phyloP scores from a whole-genome alignment of 2,888 invertebrate species.

The Bellardia bayeri region DNA sequence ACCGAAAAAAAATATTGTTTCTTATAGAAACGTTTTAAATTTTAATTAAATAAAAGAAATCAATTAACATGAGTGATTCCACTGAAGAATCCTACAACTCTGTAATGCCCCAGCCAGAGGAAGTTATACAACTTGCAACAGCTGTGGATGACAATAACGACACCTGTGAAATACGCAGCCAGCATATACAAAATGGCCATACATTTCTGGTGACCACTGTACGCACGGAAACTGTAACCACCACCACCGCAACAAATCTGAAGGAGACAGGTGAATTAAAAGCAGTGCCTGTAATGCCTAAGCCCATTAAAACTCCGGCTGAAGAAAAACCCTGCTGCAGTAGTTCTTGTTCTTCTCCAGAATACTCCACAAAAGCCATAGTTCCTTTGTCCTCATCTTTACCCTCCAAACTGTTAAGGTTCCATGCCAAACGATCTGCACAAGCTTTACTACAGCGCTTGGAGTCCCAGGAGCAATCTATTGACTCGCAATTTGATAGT shows the following conservation, averaged over 20 bases:
- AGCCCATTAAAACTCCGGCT: not conserved
- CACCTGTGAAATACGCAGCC: constrained; percentile 76
- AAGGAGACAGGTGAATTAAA: constrained; percentile 64
- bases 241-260: constrained; percentile 18
- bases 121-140: constrained; percentile 53
- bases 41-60: constrained; percentile 22
- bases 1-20: constrained; percentile 53
- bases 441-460: constrained; percentile 79
- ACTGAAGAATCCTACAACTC: not conserved
- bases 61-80: constrained; percentile 63
- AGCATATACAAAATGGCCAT: constrained; percentile 76
- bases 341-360: constrained; percentile 59
- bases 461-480: constrained; percentile 75
- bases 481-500: constrained; percentile 81
- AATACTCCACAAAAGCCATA: constrained; percentile 76
- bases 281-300: constrained; percentile 78
- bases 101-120: constrained; percentile 57
- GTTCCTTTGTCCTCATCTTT: constrained; percentile 82
- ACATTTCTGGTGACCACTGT: constrained; percentile 80
- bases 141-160: not conserved
- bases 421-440: constrained; percentile 81
- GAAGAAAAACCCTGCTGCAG: constrained; percentile 77
- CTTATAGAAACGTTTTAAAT: constrained; percentile 69
- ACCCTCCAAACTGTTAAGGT: constrained; percentile 81
- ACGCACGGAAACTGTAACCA: constrained; percentile 66